Percentiles rank a stretch among this genome's conserved stretches.
Conservation (phyloP, 2,797 vertebrate genomes). For the Peromyscus eremicus region DNA sequence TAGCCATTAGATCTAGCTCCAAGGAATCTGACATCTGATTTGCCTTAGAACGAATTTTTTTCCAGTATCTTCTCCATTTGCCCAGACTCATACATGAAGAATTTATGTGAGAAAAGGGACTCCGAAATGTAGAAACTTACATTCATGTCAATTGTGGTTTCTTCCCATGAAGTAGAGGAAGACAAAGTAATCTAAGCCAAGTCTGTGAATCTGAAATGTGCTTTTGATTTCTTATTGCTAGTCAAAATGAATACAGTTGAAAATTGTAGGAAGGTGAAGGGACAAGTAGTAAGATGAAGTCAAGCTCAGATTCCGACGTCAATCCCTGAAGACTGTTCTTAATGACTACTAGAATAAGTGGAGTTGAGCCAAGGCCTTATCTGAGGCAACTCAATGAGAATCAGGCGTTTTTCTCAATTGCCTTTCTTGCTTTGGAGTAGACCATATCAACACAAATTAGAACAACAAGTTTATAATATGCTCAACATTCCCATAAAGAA, state of each 20-base stretch:
- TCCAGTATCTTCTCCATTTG: background rate
- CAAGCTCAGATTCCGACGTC: background rate
- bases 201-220: background rate
- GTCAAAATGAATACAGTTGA: background rate
- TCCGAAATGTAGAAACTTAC: background rate
- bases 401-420: background rate
- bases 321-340: background rate
- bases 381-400: background rate
- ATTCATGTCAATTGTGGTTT: background rate
- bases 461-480: background rate
- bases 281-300: background rate
- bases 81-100: background rate
- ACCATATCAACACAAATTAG: background rate
- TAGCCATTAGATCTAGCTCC: background rate
- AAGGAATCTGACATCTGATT: background rate
- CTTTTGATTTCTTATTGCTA: background rate
- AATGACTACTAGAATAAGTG: background rate
- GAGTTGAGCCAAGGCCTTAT: background rate
- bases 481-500: background rate
- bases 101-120: slow-evolving; percentile 18
- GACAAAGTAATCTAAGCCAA: background rate
- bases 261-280: background rate
- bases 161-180: background rate
- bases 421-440: background rate
- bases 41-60: background rate